Percentiles rank a stretch among this genome's conserved stretches.
Conservation (phyloP, 2,888 invertebrate genomes). For the Darwinula stevensoni region DNA sequence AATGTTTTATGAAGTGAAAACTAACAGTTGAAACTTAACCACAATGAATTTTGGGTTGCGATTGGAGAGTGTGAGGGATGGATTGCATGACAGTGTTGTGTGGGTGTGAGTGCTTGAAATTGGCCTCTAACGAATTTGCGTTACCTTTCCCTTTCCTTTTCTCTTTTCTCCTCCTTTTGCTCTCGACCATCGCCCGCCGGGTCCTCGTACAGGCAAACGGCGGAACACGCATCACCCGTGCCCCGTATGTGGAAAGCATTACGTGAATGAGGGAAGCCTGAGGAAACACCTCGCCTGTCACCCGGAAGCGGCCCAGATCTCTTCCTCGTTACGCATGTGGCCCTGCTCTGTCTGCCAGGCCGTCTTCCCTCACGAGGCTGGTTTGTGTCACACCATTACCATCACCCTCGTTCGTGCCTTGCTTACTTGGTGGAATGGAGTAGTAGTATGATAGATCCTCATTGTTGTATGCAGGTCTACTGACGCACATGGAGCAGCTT, state of each 20-base stretch:
- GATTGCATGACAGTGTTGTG: too few relatives aligned
- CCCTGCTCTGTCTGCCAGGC: constrained; percentile 84
- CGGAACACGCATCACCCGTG: constrained; percentile 81
- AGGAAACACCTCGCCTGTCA: constrained; percentile 78
- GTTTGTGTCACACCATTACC: too few relatives aligned
- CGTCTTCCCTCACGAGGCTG: constrained; percentile 77
- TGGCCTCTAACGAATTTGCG: too few relatives aligned
- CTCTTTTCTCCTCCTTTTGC: not conserved
- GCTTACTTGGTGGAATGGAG: too few relatives aligned
- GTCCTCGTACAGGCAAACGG: constrained; percentile 37
- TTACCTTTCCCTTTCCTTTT: not conserved
- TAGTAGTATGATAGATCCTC: too few relatives aligned
- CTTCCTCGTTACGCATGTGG: constrained; percentile 63
- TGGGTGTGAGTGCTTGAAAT: too few relatives aligned
- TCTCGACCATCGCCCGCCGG: not conserved
- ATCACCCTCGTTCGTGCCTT: not conserved
- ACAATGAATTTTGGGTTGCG: too few relatives aligned
- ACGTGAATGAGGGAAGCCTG: constrained; percentile 73
- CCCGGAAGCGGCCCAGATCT: constrained; percentile 60
- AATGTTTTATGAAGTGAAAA: too few relatives aligned
- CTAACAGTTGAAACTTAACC: too few relatives aligned
- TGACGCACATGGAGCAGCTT: constrained; percentile 88
- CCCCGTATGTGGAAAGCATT: constrained; percentile 80
- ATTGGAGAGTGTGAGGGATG: too few relatives aligned
- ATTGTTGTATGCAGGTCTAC: constrained; percentile 35